Base-by-base conservation (phyloP, 2,888 invertebrate genomes). In the Chaetogeoica ovagalla region DNA sequence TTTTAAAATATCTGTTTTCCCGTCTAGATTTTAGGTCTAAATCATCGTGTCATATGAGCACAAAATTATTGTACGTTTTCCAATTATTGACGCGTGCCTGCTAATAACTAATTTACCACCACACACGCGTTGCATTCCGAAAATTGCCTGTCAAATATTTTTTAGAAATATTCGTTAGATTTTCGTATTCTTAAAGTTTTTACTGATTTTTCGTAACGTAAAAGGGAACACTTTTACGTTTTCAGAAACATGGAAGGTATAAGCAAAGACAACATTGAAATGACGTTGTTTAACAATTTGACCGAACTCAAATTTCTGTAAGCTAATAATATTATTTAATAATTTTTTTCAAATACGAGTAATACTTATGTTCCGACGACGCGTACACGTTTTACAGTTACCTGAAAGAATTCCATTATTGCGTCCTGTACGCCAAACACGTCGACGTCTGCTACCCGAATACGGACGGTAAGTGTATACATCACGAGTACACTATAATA, bases 371-470 rank as follows among this genome's bases (percentile, higher is more conserved):
- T 74, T 73, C 4, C 30, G 30, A 13, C 70, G 68, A 1, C 30
- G 48, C 30, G 13, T 72, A 11, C 48, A 63, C 72, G 52, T n/a
- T 76, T 82, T 85, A 19, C 83, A 88, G 88, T 52, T 89, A 90
- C 83, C 91, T 91, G 83, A 89, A 89, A 83, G 89, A 88, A 66
- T 91, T 91, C 84, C 88, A 89, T 83, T 91, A 89, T 84, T 91
- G 91, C 84, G 88, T 89, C 19, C 21, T 79, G 4, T 90, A 88
- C 85, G 89, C 89, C 1, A 90, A 90, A 0, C 86, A 86, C 62
- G 89, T 90, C 9, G 86, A 87, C 72, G 87, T 88, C 83, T 91
- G 91, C 83, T 87, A 86, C 55, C 91, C 91, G 0, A 86, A 87
- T 39, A 89, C 89, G 19, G 91, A 92, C 85, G 91, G 91, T 86